Evolutionary conservation across 2,113 vertebrate species (phyloP), one percentile per base, ranked within the genome.

Genomic region (Ceratotherium simum): DNA sequence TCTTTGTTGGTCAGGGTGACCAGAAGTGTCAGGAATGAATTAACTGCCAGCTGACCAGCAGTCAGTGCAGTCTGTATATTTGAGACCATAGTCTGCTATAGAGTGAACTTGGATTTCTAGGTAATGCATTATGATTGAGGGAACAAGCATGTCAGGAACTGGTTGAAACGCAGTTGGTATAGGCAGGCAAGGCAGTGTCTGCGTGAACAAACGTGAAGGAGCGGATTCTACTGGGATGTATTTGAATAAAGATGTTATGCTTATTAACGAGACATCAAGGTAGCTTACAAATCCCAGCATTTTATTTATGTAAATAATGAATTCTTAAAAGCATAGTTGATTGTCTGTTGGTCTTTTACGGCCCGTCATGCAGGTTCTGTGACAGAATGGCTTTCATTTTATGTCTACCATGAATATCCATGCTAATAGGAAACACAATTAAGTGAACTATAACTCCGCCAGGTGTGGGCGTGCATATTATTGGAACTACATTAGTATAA

Each of bases 241-340:
- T 58, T 62, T 95, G 54, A 90, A 76, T 85, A 18, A 93, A 85
- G 29, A 84, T 46, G 62, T 73, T 78, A 60, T 56, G 31, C 8
- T 58, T 92, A 76, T 39, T 80, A 75, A 69, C 12, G 82, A 91
- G 46, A 90, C 10, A 36, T 76, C 27, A 90, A 89, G 29, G 39
- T 17, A 95, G 36, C 25, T 83, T 96, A 87, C 7, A 88, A 29
- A 76, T 88, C 46, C 18, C 20, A 69, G 3, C 70, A 42, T 94
- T 97, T 95, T 86, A 27, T 90, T 85, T 92, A 86, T 12, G 46
- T 72, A 81, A 54, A 65, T 96, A 94, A 64, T 90, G 23, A 6
- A 39, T 31, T 67, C 76, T 90, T 86, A n/a, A 72, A 82, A 81
- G 27, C 10, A 7, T 72, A 48, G 23, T 72, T 42, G 90, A 58